Base-by-base conservation (phyloP, 1,140 invertebrate genomes). In the Telenomus remus region DNA sequence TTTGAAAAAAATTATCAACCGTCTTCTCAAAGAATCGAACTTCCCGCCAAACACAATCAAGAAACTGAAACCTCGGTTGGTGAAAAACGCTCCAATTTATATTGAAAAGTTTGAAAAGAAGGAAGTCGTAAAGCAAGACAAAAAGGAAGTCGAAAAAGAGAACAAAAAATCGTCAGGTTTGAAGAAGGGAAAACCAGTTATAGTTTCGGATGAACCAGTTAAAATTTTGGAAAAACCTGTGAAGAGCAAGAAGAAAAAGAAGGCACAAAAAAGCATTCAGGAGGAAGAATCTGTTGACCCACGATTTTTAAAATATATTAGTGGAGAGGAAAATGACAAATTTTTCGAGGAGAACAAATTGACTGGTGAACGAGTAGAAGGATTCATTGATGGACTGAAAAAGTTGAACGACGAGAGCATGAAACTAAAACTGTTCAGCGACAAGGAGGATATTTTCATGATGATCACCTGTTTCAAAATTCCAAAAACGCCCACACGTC, bases 381-480 rank as follows among this genome's bases (percentile, higher is more conserved):
- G 69, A 0, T 69, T 69, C 59, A 13, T 75, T 12, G 35, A 59
- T 47, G 72, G 8, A 12, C 13, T 69, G 5, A 57, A 59, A 42
- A 48, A 12, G 8, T 10, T 75, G 8, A n/a, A 44, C n/a, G 19
- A 66, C 0, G 55, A 68, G 3, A 16, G 34, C 1, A 14, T 5
- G 0, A 75, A 75, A 37, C 5, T 3, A 0, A 68, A 37, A 34
- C 43, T 75, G 4, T 75, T 76, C 34, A 46, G 16, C 5, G 61
- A 76, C 16, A 64, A 55, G 42, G 73, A 76, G 19, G 60, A 70
- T 39, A 48, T 76, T 34, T 61, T 76, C 14, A 44, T 76, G 44
- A 54, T 60, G 8, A 79, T 91, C 7, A 87, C 81, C 8, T 84
- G 82, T 13, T 79, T 90, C 10, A 90, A 87, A 81, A 80, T 91